Evolutionary conservation across 2,113 vertebrate species (phyloP), one percentile per base, ranked within the genome.

Genomic region (Tachycineta bicolor): DNA sequence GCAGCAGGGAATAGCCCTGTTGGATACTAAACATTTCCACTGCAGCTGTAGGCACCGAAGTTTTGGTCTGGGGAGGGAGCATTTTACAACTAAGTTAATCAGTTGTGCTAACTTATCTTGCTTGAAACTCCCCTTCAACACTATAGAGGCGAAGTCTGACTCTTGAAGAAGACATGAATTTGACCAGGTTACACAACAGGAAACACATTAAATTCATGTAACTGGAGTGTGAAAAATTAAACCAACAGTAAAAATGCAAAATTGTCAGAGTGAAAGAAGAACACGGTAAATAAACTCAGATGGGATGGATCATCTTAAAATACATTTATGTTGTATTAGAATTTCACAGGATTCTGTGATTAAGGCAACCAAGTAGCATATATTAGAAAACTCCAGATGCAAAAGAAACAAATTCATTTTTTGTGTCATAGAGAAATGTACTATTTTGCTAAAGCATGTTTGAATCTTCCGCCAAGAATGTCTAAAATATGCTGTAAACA

Each of bases 11-110:
- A 11, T 13, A 84, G 37, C 7, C 21, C 24, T 46, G 16, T 39
- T 21, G 56, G 44, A 46, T 8, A 37, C 11, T 29, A 9, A 63
- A 78, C 56, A n/a, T 29, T 71, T 82, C n/a, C 44, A 68, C 15
- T 14, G 15, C 52, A 78, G 17, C 20, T n/a, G 39, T 8, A 67
- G 26, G 17, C 53, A 87, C 19, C 0, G 0, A 12, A 56, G 17
- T 5, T 31, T 44, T 23, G 1, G 4, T 34, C 26, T 9, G 6
- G 11, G 23, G 7, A 60, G 20, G 31, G 21, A 75, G n/a, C 6
- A 31, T 37, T 83, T 79, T 20, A 60, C 53, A 60, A 15, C 10
- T 10, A 14, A 76, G 37, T 33, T 39, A n/a, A 24, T 21, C 29
- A 33, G 46, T 25, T 65, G 33, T 49, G 55, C 8, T 73, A 55